Conservation (phyloP, 2,888 invertebrate genomes). For the Deroplatys truncata region DNA sequence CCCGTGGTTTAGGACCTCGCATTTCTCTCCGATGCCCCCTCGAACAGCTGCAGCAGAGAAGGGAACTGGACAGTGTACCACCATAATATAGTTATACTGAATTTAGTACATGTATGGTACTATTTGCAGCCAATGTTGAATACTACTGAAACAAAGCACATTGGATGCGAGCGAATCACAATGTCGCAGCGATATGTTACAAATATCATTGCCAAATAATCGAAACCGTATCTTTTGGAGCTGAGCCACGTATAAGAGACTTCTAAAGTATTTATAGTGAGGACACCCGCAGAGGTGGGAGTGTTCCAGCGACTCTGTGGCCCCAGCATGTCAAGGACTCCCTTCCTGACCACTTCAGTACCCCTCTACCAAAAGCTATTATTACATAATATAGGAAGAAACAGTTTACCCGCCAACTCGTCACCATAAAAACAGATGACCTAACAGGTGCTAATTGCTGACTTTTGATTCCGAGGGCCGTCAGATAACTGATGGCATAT, state of each 20-base stretch:
- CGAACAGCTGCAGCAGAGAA: too few relatives aligned
- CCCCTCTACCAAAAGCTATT: background rate
- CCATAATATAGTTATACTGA: too few relatives aligned
- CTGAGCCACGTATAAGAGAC: background rate
- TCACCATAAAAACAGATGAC: too few relatives aligned
- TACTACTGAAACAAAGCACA: background rate
- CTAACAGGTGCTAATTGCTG: too few relatives aligned
- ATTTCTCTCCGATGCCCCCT: too few relatives aligned
- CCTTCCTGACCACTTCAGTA: background rate
- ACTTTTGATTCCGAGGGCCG: too few relatives aligned
- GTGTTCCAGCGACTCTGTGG: background rate
- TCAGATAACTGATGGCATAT: too few relatives aligned
- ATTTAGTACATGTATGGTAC: too few relatives aligned
- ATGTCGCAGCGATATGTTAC: background rate
- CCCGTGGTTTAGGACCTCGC: too few relatives aligned
- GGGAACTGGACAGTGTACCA: too few relatives aligned
- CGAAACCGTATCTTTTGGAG: background rate
- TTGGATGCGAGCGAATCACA: background rate
- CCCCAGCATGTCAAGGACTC: background rate
- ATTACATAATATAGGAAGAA: background rate
- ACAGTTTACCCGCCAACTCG: background rate
- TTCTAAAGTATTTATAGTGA: background rate
- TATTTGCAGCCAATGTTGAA: background rate
- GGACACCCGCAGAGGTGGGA: background rate
- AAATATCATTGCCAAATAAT: background rate